Evolutionary conservation across 2,797 vertebrate species (phyloP), one percentile per base, ranked within the genome.

Genomic region (Selene dorsalis): DNA sequence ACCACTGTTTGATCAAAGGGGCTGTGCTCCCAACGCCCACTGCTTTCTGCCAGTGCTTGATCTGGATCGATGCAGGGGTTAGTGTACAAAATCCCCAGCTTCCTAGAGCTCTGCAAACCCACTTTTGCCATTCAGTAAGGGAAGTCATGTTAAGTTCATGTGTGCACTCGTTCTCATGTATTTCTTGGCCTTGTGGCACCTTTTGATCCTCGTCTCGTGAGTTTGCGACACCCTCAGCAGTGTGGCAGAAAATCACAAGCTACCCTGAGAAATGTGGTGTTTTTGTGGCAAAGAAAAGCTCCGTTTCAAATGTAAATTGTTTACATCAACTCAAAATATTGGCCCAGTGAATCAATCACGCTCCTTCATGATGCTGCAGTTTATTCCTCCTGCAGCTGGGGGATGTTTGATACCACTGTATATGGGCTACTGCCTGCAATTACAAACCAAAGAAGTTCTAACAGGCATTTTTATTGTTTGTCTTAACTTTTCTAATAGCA

Each of bases 1-100:
- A 90, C 92, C 92, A 92, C 85, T 87, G 88, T 93, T 92, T 92
- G 92, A 93, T 94, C 92, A 94, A 94, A 94, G 91, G 74, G 73
- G 82, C 76, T 90, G 77, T 58, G 82, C 92, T 92, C 87, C 89
- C 85, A 83, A 90, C 88, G 87, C 92, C 92, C 90, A 92, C 90
- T 79, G 86, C 83, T 90, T 90, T 87, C 92, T 90, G 92, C 91
- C 91, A 84, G 86, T 55, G 79, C 91, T 92, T 88, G 87, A 91
- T 92, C 90, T 89, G 88, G 87, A 93, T 93, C 92, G 87, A 93
- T 94, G 85, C 84, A 79, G 90, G 91, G 89, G 90, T 93, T 91
- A 91, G 90, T 85, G 84, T 90, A 90, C 88, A 87, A 87, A 93
- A 91, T 90, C 90, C 92, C 84, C 74, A 66, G 86, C 82, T 91